Evolutionary conservation across 2,888 invertebrate species (phyloP), one percentile per base, ranked within the genome.

Genomic region (Himalopsyche kuldschensis): DNA sequence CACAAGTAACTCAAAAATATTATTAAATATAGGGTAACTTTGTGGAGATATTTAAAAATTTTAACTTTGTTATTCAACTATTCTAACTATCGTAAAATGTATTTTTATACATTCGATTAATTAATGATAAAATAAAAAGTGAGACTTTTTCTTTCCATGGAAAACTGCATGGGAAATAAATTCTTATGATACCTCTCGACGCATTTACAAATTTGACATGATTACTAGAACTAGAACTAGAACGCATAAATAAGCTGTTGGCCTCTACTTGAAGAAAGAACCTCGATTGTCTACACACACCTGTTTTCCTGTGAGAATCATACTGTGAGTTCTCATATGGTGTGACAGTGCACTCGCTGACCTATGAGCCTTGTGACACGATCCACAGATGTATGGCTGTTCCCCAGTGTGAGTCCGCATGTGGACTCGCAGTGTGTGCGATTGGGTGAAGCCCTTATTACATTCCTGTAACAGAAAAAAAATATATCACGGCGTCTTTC

Each of bases 251-350:
- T 41, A 41, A 15, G 41, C 41, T 41, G 15, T 2, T 15, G 41
- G 15, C 15, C 6, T 41, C 41, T 41, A 3, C 41, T 41, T 11
- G 2, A 15, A 41, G 41, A 41, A 15, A 15, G 41, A 15, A 15
- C 15, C 41, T 15, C 41, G 15, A 41, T 15, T 41, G 6, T 41
- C 11, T 41, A 15, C 41, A 41, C 41, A 55, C 6, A 55, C 55
- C 55, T 55, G 55, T 24, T n/a, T n/a, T 55, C 24, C 20, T 24
- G 15, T n/a, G 24, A 55, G 20, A 55, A 55, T 24, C 4, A 20
- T 79, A 24, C 32, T 46, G 32, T 83, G 83, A 35, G 81, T 83
- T 15, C 83, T 80, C 81, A 81, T 83, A 55, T 83, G 83, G 41
- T 27, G 35, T 46, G 81, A 46, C 8, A 83, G 63, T 30, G 81